These are phyloP conservation scores for Camponotus floridanus DNA, from an alignment of 1,140 invertebrate species.

Conservation along the genomic window DNA sequence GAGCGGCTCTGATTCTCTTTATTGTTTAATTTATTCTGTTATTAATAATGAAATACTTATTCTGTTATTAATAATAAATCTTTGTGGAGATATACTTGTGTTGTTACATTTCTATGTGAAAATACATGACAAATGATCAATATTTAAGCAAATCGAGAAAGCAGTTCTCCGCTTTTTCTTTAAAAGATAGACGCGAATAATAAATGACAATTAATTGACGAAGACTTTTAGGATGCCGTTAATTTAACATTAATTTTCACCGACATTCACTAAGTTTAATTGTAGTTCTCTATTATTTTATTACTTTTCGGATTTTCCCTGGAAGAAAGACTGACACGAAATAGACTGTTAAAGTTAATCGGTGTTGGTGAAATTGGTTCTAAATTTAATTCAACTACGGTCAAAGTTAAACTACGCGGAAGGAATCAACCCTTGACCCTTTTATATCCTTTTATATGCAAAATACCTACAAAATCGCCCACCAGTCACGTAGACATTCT, in stretches of 20 bases:
- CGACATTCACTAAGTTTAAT: slow-evolving; percentile 21
- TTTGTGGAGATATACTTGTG: neutral
- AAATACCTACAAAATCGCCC: slow-evolving; percentile 30
- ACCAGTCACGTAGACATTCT: neutral
- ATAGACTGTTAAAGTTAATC: slow-evolving; percentile 40
- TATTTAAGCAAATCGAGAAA: neutral
- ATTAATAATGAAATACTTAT: neutral
- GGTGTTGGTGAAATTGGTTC: slow-evolving; percentile 25
- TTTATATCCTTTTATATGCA: neutral
- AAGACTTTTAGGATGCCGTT: neutral
- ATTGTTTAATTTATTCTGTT: neutral
- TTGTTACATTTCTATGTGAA: neutral
- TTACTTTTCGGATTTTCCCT: neutral
- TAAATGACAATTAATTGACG: slow-evolving; percentile 32
- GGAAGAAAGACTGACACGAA: slow-evolving; percentile 24
- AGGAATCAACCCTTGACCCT: slow-evolving; percentile 30
- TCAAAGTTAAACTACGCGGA: slow-evolving; percentile 38
- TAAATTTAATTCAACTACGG: slow-evolving; percentile 49
- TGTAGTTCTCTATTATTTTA: neutral
- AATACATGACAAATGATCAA: neutral
- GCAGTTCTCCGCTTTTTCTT: neutral
- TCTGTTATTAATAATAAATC: neutral
- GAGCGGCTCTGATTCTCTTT: neutral
- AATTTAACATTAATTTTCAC: slow-evolving; percentile 36
- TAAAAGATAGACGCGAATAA: slow-evolving; percentile 16